These are phyloP conservation scores for Trissonchulus latispiculum DNA, from an alignment of 2,888 invertebrate genomes.

Conservation along the genomic window DNA sequence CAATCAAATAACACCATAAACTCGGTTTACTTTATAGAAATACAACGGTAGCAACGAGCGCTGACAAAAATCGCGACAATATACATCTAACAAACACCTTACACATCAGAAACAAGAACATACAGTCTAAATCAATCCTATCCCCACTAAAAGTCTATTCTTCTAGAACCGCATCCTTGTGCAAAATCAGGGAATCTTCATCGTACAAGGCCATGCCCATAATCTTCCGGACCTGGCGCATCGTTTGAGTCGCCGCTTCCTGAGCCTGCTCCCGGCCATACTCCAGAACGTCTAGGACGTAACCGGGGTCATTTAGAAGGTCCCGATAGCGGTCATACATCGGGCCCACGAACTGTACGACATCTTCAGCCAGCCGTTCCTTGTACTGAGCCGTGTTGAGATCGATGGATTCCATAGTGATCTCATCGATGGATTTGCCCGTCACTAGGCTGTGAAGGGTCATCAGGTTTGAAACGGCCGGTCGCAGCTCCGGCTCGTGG, in stretches of 20 bases:
- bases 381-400: slow-evolving; percentile 72
- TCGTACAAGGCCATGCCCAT: neutral
- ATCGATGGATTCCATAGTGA: slow-evolving; percentile 57
- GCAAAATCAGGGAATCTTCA: neutral
- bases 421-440: slow-evolving; percentile 58
- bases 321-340: neutral
- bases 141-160: neutral
- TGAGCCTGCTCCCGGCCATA: slow-evolving; percentile 2
- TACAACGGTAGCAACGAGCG: too few relatives aligned
- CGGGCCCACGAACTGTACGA: neutral
- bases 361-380: slow-evolving; percentile 26
- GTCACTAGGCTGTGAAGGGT: slow-evolving; percentile 66
- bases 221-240: slow-evolving; percentile 14
- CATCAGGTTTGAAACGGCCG: slow-evolving; percentile 81
- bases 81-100: too few relatives aligned
- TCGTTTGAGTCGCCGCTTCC: neutral
- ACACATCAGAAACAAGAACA: too few relatives aligned
- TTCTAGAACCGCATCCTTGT: neutral
- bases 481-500: slow-evolving; percentile 64
- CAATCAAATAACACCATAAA: too few relatives aligned
- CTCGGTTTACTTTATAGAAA: too few relatives aligned
- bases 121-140: neutral
- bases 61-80: too few relatives aligned
- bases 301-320: neutral
- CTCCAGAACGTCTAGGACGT: neutral